Evolutionary conservation across 1,140 invertebrate species (phyloP).

Genomic region (Eciton burchellii): DNA sequence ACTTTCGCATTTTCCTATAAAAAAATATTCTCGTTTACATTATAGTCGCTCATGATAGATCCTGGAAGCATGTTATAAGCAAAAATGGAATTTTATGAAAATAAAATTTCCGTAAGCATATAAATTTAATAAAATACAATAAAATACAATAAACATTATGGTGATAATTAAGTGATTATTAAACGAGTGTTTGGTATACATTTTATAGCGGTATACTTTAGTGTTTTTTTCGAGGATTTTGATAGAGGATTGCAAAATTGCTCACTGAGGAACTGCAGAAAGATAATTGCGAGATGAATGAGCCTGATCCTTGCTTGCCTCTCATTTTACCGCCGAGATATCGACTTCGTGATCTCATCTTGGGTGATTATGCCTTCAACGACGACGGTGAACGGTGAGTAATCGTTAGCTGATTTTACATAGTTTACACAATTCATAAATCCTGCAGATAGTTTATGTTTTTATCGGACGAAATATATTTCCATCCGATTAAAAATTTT

Average conservation of each 20-base stretch:
- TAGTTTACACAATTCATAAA: background rate
- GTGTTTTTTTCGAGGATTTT: constrained; percentile 49
- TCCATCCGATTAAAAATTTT: background rate
- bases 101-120: background rate
- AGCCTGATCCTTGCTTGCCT: constrained; percentile 84
- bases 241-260: constrained; percentile 45
- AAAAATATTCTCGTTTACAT: too few species aligned
- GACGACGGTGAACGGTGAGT: constrained; percentile 92
- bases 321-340: constrained; percentile 87
- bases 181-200: background rate
- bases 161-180: constrained; percentile 25
- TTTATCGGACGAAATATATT: background rate
- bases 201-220: constrained; percentile 51
- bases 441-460: background rate
- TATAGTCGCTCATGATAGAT: too few species aligned
- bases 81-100: background rate
- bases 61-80: too few species aligned
- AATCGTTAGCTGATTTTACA: background rate
- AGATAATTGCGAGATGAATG: constrained; percentile 78
- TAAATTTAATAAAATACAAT: background rate
- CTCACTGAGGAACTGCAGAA: constrained; percentile 19
- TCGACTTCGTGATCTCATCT: constrained; percentile 91
- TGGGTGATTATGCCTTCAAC: constrained; percentile 92
- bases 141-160: background rate
- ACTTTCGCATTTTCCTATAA: too few species aligned